A percentile compares a stretch with the other conserved stretches of the same genome.
These are phyloP conservation scores for Etia nguti DNA, from an alignment of 2,113 vertebrate species.

Conservation along the genomic window DNA sequence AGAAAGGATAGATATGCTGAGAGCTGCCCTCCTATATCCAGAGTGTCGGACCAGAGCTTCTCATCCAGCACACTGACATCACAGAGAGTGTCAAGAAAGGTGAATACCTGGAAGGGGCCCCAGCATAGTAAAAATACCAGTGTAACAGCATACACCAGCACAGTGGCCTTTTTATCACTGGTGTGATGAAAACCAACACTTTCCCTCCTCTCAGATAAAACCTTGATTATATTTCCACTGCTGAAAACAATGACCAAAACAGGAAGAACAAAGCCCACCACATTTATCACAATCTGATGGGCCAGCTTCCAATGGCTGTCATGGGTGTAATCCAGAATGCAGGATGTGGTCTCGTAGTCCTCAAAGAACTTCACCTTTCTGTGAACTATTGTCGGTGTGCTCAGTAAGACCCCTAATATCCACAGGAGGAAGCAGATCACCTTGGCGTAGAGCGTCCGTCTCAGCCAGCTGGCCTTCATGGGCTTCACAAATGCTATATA, in stretches of 20 bases:
- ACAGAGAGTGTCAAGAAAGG: conserved; percentile 70
- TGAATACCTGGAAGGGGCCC: conserved; percentile 84
- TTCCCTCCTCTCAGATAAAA: conserved; percentile 68
- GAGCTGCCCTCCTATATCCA: conserved; percentile 74
- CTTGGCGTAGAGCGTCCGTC: conserved; percentile 76
- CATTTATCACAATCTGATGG: conserved; percentile 74
- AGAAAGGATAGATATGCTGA: conserved; percentile 76
- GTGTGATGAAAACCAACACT: conserved; percentile 60
- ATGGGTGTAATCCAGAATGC: conserved; percentile 62
- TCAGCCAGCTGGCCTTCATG: conserved; percentile 78
- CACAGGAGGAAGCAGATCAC: conserved; percentile 78
- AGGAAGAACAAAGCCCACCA: conserved; percentile 80
- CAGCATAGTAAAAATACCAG: conserved; percentile 83
- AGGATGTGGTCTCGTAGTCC: conserved; percentile 47
- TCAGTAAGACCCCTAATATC: conserved; percentile 73
- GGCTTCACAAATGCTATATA: conserved; percentile 88
- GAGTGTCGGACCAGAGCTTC: conserved; percentile 43
- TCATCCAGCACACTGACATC: conserved; percentile 20
- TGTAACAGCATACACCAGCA: conserved; percentile 79
- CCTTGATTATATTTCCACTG: conserved; percentile 72
- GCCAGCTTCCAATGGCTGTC: conserved; percentile 64
- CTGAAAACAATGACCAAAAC: conserved; percentile 76
- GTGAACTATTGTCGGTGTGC: conserved; percentile 71
- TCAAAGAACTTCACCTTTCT: conserved; percentile 48
- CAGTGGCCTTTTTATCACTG: conserved; percentile 77